Evolutionary conservation across 2,888 invertebrate genomes (phyloP).

Genomic region (Euproctis similis): DNA sequence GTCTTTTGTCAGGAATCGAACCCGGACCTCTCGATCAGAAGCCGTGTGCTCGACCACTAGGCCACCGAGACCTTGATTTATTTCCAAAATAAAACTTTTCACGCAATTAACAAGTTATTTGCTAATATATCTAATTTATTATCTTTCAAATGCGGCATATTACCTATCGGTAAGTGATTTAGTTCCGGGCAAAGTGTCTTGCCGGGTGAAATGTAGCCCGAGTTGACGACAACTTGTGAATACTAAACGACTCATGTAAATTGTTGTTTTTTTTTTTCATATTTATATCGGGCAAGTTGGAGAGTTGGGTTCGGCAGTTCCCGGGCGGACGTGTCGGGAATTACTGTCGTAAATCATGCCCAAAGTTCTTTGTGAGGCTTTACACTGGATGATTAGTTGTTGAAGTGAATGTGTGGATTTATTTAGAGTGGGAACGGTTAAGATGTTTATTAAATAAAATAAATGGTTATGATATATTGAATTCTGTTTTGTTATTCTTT

Average conservation of each 20-base stretch:
- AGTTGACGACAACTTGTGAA: conserved; percentile 43
- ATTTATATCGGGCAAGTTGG: conserved; percentile 43
- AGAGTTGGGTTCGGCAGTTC: conserved; percentile 30
- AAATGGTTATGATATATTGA: no score
- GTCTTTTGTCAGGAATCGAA: no score
- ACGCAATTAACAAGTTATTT: no score
- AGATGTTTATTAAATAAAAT: no score
- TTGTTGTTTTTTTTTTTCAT: conserved; percentile 50
- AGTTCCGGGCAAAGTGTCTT: conserved; percentile 48
- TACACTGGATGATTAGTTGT: conserved; percentile 13
- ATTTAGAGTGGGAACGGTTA: no score
- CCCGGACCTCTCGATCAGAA: no score
- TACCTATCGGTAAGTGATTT: conserved; percentile 40
- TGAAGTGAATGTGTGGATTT: conserved; percentile 13
- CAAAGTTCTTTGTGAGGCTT: conserved; percentile 16
- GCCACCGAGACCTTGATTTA: no score
- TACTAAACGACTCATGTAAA: conserved; percentile 50
- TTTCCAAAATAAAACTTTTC: no score
- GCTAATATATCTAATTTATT: no score
- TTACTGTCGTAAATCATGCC: conserved; percentile 35
- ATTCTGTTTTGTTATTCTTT: no score
- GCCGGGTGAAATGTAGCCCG: conserved; percentile 50
- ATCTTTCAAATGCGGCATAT: conserved; percentile 6
- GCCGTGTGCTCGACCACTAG: no score
- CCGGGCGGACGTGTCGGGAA: conserved; percentile 25